Conservation (phyloP, 2,888 invertebrate genomes). For the Therioaphis trifolii region DNA sequence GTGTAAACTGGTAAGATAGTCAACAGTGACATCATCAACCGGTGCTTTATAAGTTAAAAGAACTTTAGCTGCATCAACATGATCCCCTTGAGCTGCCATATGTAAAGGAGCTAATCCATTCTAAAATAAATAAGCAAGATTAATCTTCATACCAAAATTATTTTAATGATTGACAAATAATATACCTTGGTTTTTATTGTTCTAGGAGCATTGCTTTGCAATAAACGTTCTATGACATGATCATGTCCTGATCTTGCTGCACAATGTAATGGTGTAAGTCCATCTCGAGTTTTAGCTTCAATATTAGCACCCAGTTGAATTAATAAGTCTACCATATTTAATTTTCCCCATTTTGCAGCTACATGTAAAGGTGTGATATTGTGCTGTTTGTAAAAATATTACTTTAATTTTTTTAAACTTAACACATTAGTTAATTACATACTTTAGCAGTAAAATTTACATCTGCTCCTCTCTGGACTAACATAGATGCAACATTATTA, state of each 20-base stretch:
- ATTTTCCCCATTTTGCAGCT: constrained; percentile 98
- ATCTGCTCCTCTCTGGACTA: constrained; percentile 92
- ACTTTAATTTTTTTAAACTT: not conserved
- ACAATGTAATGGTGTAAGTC: constrained; percentile 95
- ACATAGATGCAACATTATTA: constrained; percentile 88
- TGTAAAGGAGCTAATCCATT: constrained; percentile 95
- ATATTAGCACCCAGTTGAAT: constrained; percentile 91
- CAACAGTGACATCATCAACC: constrained; percentile 99
- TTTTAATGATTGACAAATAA: constrained; percentile 8
- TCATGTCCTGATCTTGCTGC: constrained; percentile 97
- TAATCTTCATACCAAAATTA: not conserved
- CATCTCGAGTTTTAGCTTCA: constrained; percentile 93
- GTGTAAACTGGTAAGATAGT: constrained; percentile 96
- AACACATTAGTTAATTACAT: constrained; percentile 64
- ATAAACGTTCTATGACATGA: constrained; percentile 87
- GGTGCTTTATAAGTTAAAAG: constrained; percentile 93
- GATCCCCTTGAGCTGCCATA: constrained; percentile 99
- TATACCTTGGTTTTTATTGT: constrained; percentile 55
- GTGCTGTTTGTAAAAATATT: constrained; percentile 73
- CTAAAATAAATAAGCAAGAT: constrained; percentile 68
- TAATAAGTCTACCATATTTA: constrained; percentile 87
- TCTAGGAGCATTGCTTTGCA: constrained; percentile 86
- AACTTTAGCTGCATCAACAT: constrained; percentile 94
- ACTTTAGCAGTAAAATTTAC: constrained; percentile 94
- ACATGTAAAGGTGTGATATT: constrained; percentile 98